Conservation (phyloP, 2,797 vertebrate genomes). For the Bovichtus diacanthus region DNA sequence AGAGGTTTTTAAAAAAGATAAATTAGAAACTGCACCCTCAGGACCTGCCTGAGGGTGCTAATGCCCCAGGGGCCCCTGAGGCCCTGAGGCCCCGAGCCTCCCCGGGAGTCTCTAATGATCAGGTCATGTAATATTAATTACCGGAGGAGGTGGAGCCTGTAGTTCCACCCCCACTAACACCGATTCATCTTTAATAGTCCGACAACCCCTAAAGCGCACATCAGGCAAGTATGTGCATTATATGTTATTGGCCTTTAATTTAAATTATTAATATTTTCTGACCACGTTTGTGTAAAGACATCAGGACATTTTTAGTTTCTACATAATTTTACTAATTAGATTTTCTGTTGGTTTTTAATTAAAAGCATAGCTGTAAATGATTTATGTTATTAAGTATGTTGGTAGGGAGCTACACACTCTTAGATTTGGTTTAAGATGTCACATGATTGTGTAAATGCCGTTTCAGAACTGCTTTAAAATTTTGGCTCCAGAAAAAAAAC, state of each 20-base stretch:
- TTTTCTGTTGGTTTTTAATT: too few relatives aligned
- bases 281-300: neutral
- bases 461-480: neutral
- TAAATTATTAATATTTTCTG: neutral
- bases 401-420: too few relatives aligned
- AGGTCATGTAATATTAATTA: constrained; percentile 67
- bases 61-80: constrained; percentile 3
- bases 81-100: constrained; percentile 16
- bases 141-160: constrained; percentile 14
- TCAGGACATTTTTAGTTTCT: neutral
- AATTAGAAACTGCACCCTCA: constrained; percentile 10
- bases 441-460: neutral
- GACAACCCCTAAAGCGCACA: constrained; percentile 12
- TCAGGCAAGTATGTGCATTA: neutral
- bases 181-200: neutral
- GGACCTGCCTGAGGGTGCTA: neutral
- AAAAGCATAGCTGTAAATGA: neutral
- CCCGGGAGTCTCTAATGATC: constrained; percentile 53
- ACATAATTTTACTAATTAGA: neutral
- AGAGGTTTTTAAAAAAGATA: constrained; percentile 5
- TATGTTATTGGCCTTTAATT: neutral
- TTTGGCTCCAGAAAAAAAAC: neutral
- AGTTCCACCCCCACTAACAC: constrained; percentile 1
- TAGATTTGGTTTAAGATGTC: neutral
- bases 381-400: neutral